Evolutionary conservation across 2,113 vertebrate genomes (phyloP).

Genomic region (Tragelaphus imberbis): DNA sequence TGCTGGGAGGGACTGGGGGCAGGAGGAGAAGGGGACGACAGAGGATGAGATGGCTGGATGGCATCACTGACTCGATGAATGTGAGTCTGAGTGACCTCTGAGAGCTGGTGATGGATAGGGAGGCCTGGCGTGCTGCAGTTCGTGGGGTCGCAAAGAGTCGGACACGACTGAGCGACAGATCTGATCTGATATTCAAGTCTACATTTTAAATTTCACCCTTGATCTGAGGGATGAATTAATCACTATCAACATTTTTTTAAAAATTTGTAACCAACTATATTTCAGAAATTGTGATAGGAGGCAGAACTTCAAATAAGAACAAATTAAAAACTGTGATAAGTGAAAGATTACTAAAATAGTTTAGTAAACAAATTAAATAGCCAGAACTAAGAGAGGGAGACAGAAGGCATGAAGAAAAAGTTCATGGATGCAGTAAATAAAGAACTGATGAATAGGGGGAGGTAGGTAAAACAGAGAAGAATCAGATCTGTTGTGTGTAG

Average conservation of each 20-base stretch:
- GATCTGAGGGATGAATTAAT: background rate
- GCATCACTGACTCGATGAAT: no score
- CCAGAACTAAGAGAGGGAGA: background rate
- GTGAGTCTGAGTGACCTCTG: no score
- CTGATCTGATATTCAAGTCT: background rate
- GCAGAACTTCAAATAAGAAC: background rate
- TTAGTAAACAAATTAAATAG: background rate
- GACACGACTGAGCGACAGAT: no score
- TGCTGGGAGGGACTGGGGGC: no score
- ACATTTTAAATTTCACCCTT: background rate
- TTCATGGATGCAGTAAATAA: background rate
- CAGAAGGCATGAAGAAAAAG: background rate
- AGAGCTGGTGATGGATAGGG: no score
- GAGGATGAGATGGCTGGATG: no score
- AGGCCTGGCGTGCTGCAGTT: no score
- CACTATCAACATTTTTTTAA: background rate
- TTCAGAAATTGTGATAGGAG: background rate
- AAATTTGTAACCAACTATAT: background rate
- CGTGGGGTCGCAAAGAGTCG: no score
- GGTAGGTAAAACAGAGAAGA: background rate
- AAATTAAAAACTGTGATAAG: background rate
- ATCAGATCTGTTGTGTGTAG: background rate
- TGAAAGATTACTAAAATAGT: background rate
- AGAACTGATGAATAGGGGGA: background rate
- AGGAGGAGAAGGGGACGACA: no score